Evolutionary conservation across 2,113 vertebrate genomes (phyloP), one percentile per base, ranked within the genome.

Genomic region (Parus major): DNA sequence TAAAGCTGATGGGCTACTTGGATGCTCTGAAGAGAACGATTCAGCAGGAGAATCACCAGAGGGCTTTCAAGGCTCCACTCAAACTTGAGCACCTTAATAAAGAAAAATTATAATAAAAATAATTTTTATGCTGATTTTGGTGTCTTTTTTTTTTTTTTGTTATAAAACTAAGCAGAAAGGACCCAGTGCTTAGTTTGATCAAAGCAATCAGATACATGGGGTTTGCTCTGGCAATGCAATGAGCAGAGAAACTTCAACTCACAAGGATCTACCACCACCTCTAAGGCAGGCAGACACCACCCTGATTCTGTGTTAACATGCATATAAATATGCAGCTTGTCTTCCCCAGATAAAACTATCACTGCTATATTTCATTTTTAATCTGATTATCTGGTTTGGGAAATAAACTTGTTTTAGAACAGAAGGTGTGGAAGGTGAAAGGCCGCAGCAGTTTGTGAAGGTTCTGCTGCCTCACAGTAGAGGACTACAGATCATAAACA

Each of bases 31-130:
- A 99, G 64, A 5, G 98, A 98, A 49, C 98, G 98, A 31, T 96
- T 95, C 86, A 99, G 87, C 28, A 99, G 95, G 39, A 99, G 96
- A 71, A 97, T 97, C 82, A 98, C 98, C 83, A 99, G 95, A 46
- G 98, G 97, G 71, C 98, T 98, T 69, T 99, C 97, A 83, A 99
- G 93, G 72, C 97, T 97, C 99, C 99, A 99, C 95, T 99, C 99
- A 92, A 97, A 98, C 96, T 99, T 99, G 59, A 99, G 90, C 42
- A 98, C 98, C 99, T 99, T 60, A 44, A 82, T 1, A 92, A 39
- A 88, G 39, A 16, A 94, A 93, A 90, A 72, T 7, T 42, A 49
- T 41, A 71, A 46, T 1, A 41, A 86, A 59, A 77, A 73, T 44
- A 10, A 64, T 7, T 73, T 56, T 14, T 27, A 18, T 52, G 35